Conservation (phyloP, 2,113 vertebrate genomes). For the Chaetorhynchus papuensis region DNA sequence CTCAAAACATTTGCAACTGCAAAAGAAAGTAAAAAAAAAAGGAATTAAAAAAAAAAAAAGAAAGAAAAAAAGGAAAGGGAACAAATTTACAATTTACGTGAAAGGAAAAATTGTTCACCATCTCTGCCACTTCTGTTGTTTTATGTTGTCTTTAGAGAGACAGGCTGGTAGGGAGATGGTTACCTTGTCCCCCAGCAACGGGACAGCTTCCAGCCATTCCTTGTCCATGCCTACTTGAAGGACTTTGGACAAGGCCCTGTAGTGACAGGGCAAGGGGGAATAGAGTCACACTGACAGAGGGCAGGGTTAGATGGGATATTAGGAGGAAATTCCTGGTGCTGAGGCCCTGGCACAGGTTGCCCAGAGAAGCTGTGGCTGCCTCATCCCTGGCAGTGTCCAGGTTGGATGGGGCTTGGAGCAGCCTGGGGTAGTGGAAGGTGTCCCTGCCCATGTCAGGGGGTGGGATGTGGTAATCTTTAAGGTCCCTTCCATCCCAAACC, state of each 20-base stretch:
- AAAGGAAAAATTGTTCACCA: background rate
- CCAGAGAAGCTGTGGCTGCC: background rate
- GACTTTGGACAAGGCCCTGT: too few relatives aligned
- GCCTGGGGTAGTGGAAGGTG: fast-evolving
- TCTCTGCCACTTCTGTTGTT: background rate
- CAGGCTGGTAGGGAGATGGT: background rate
- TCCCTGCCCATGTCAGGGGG: background rate
- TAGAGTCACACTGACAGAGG: background rate
- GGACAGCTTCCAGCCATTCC: background rate
- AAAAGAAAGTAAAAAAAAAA: background rate
- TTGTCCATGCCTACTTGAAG: background rate
- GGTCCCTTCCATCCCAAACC: background rate
- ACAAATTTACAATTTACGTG: background rate
- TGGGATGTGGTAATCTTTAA: background rate
- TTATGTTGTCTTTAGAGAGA: background rate
- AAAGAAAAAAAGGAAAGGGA: background rate
- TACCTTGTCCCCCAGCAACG: background rate
- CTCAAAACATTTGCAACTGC: background rate
- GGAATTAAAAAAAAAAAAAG: background rate
- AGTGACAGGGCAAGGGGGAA: background rate
- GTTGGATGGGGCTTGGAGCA: fast-evolving
- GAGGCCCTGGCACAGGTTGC: background rate
- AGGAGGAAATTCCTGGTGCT: background rate
- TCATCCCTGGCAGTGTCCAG: background rate
- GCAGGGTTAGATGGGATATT: background rate